Percentiles rank a stretch among this genome's conserved stretches.
Conservation (phyloP, 2,113 vertebrate genomes). For the Bucco capensis region DNA sequence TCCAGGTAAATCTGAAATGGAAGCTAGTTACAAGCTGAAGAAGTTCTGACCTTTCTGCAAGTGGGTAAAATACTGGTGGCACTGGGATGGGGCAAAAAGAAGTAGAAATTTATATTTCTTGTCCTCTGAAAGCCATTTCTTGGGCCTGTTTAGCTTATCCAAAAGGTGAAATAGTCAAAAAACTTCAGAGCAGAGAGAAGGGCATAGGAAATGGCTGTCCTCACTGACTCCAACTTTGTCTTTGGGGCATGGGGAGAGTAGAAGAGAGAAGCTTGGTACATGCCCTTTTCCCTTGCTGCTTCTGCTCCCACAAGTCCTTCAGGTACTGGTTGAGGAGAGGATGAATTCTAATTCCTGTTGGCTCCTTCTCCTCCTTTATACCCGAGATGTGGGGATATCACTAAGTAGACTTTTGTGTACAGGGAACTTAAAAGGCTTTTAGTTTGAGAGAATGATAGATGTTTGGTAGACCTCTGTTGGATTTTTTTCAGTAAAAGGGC, state of each 20-base stretch:
- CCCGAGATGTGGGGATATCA: neutral
- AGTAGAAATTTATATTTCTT: neutral
- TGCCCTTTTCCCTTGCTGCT: neutral
- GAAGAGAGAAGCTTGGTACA: neutral
- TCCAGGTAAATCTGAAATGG: neutral
- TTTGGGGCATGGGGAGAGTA: neutral
- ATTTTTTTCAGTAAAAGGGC: neutral
- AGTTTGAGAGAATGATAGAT: neutral
- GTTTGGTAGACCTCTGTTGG: neutral
- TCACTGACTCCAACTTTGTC: neutral
- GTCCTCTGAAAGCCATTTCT: neutral
- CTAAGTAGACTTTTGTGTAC: neutral
- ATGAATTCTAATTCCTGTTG: neutral
- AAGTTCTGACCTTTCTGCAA: neutral
- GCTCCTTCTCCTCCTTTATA: neutral
- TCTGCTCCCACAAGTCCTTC: fast-evolving
- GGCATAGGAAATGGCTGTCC: fast-evolving
- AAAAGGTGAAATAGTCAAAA: neutral
- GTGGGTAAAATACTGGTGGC: neutral
- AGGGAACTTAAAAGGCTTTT: neutral
- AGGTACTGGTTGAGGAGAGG: neutral
- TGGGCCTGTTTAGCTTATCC: neutral
- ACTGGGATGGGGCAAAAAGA: neutral
- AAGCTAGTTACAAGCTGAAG: neutral
- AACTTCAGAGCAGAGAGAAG: neutral